A percentile compares a stretch with the other conserved stretches of the same genome.
Conservation (phyloP, 2,888 invertebrate genomes). For the Heliothis peltigera region DNA sequence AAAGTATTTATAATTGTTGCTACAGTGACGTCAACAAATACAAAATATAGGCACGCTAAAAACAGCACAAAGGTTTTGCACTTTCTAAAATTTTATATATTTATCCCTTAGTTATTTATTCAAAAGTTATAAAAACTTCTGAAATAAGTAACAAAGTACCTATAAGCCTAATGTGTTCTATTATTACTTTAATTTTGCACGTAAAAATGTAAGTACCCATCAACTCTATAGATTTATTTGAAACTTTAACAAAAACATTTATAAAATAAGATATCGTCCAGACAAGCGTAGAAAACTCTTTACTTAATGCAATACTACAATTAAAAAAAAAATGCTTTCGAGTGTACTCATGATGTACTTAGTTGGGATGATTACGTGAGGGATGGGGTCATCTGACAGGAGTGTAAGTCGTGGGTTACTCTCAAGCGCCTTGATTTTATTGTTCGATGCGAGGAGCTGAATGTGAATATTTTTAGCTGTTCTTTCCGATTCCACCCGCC, state of each 20-base stretch:
- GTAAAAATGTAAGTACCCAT: conserved; percentile 8
- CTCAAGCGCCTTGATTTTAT: too few species aligned
- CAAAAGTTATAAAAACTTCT: not conserved
- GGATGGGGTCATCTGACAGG: too few species aligned
- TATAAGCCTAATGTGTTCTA: conserved; percentile 37
- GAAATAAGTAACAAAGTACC: conserved; percentile 16
- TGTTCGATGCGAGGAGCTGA: too few species aligned
- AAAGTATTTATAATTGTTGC: too few species aligned
- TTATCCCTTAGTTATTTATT: not conserved
- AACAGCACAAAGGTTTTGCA: not conserved
- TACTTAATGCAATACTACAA: not conserved
- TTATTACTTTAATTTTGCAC: not conserved
- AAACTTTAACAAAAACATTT: conserved; percentile 25
- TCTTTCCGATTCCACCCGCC: too few species aligned
- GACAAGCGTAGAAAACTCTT: not conserved
- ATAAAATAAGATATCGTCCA: conserved; percentile 14
- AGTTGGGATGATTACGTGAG: too few species aligned
- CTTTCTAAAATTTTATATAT: not conserved
- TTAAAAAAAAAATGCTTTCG: not conserved
- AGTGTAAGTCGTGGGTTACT: too few species aligned
- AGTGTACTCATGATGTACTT: too few species aligned
- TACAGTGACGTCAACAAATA: not conserved
- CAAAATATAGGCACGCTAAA: not conserved
- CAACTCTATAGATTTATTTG: not conserved
- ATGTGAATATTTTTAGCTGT: too few species aligned